Base-by-base conservation (phyloP, 2,888 invertebrate species). In the Drosophila emarginata region DNA sequence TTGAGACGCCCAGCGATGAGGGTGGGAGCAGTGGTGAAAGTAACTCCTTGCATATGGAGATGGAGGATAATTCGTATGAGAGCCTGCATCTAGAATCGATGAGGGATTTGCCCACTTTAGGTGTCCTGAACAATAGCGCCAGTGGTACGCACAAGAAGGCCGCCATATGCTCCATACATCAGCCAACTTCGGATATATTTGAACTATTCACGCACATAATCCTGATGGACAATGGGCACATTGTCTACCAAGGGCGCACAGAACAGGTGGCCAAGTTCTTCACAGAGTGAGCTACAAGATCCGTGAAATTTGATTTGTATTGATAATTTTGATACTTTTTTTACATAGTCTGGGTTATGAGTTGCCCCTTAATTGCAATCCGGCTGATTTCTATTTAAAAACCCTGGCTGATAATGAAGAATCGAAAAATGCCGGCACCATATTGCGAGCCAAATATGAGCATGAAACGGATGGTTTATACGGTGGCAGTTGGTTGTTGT, bases 91-190 rank as follows among this genome's bases (percentile, higher is more conserved):
- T 85, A n/a, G 68, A 68, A 7, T 64, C 77, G 1, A 69, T 80
- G 65, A 64, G 76, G 50, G 87, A 89, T 18, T 57, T 90, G 62
- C 81, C 90, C 26, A 67, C 85, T 0, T 56, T 90, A 39, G 67
- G 58, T n/a, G 63, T 79, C 92, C 51, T 88, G 9, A 88, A 79
- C 61, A 78, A 77, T 56, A 81, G 84, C 50, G 78, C 88, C 5
- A 85, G 80, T 59, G 89, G 87, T 0, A 81, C 61, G 1, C 84
- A 78, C 23, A 87, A 85, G 64, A 96, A 96, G 92, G 94, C 96
- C 21, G 95, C 97, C 37, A 93, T 98, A 60, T 96, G 96, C 87
- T 96, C 97, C 0, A 96, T 98, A 54, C 98, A 98, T 91, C 98
- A 98, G 91, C 98, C 98, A 0, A 96, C 96, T 2, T 97, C 97